Percentiles rank a stretch among this genome's conserved stretches.
phyloP scores from a whole-genome alignment of 2,888 invertebrate species.

The Andrena chrysosceles region DNA sequence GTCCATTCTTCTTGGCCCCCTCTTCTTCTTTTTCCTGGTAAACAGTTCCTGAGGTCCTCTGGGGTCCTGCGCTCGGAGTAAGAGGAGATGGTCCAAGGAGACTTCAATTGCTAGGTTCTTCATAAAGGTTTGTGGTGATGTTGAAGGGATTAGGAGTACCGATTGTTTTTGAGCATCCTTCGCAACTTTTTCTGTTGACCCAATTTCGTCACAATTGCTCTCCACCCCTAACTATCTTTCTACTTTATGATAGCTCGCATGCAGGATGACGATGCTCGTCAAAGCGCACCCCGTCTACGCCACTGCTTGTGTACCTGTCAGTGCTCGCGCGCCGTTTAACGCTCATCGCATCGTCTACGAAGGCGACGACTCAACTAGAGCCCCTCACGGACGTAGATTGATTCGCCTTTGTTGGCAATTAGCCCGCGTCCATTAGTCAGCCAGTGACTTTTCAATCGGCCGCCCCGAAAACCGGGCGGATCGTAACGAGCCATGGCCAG shows the following conservation, averaged over 20 bases:
- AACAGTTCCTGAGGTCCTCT: neutral
- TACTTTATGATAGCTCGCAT: neutral
- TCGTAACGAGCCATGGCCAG: constrained; percentile 60
- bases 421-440: constrained; percentile 80
- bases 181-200: no score
- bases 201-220: no score
- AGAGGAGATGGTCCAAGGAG: no score
- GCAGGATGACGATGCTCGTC: neutral
- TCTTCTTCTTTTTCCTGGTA: neutral
- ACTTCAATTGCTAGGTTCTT: no score
- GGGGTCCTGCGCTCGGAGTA: no score
- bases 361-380: constrained; percentile 78
- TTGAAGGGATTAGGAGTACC: no score
- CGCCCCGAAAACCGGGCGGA: constrained; percentile 72
- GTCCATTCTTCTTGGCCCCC: neutral
- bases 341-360: constrained; percentile 67
- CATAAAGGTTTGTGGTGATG: no score
- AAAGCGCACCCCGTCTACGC: constrained; percentile 37
- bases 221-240: no score
- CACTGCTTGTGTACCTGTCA: constrained; percentile 66
- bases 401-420: constrained; percentile 82
- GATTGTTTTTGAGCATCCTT: no score
- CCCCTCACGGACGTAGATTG: constrained; percentile 74
- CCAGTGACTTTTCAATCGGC: constrained; percentile 80
- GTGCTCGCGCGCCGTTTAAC: constrained; percentile 71